These are phyloP conservation scores for Drosophila eohydei DNA, from an alignment of 2,888 invertebrate species.

Conservation along the genomic window DNA sequence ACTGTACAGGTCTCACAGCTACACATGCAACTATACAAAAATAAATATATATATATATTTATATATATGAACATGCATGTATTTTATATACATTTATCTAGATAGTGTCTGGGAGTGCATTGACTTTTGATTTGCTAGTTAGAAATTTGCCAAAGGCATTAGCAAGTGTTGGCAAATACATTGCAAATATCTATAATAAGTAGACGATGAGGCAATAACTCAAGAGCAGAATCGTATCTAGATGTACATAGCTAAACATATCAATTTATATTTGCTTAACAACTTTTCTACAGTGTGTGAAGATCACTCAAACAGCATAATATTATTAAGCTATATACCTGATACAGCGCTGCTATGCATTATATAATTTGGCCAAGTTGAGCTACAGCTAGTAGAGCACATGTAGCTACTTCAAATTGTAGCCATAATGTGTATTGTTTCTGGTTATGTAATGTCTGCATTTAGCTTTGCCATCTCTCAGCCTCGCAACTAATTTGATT, in stretches of 20 bases:
- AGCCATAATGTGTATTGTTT: not conserved
- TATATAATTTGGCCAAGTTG: not conserved
- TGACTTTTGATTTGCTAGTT: constrained; percentile 53
- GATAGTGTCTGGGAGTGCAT: constrained; percentile 41
- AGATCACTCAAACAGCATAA: not conserved
- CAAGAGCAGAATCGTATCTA: not conserved
- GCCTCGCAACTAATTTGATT: constrained; percentile 1
- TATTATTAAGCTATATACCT: not conserved
- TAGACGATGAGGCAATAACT: constrained; percentile 1
- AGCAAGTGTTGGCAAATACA: constrained; percentile 19
- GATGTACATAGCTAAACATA: not conserved
- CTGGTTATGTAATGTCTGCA: not conserved
- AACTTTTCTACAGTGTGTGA: not conserved
- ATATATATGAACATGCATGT: not conserved
- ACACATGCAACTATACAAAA: not conserved
- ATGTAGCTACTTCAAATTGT: not conserved
- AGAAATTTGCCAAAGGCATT: constrained; percentile 38
- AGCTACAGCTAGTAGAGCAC: too few relatives aligned
- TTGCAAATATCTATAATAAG: too few relatives aligned
- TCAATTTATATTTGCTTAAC: not conserved
- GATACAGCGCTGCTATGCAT: not conserved
- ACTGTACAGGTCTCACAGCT: constrained; percentile 27
- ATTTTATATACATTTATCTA: not conserved
- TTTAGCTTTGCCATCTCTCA: not conserved
- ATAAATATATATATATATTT: not conserved